Conservation (phyloP, 2,888 invertebrate species). For the Seira sanloemensis region DNA sequence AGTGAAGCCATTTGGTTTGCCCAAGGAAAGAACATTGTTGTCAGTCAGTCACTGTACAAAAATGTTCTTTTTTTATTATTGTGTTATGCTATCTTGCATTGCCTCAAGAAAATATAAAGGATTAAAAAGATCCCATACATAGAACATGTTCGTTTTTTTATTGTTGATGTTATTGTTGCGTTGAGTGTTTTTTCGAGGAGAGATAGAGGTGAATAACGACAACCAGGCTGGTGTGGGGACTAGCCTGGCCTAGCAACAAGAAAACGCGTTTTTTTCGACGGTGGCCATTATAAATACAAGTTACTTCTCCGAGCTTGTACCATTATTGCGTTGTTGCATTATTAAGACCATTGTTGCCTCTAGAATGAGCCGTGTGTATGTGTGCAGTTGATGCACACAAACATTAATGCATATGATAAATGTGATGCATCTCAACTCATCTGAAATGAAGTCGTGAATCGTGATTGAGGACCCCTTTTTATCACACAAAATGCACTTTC, state of each 20-base stretch:
- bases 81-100: neutral
- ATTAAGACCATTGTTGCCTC: neutral
- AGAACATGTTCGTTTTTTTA: neutral
- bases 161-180: constrained; percentile 11
- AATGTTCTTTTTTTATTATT: neutral
- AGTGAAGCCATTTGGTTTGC: constrained; percentile 3
- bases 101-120: constrained; percentile 8
- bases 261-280: neutral
- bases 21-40: constrained; percentile 16
- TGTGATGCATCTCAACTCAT: neutral
- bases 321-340: neutral
- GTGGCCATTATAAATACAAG: neutral
- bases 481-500: neutral
- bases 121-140: constrained; percentile 36
- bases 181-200: neutral
- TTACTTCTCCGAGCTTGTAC: neutral
- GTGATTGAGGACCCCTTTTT: neutral
- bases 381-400: no score
- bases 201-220: constrained; percentile 16
- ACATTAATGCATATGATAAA: neutral
- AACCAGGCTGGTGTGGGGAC: no score
- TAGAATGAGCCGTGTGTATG: neutral
- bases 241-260: constrained; percentile 7
- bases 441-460: neutral
- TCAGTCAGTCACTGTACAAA: constrained; percentile 16